Base-by-base conservation (phyloP, 2,797 vertebrate genomes). In the Sciaenops ocellatus region DNA sequence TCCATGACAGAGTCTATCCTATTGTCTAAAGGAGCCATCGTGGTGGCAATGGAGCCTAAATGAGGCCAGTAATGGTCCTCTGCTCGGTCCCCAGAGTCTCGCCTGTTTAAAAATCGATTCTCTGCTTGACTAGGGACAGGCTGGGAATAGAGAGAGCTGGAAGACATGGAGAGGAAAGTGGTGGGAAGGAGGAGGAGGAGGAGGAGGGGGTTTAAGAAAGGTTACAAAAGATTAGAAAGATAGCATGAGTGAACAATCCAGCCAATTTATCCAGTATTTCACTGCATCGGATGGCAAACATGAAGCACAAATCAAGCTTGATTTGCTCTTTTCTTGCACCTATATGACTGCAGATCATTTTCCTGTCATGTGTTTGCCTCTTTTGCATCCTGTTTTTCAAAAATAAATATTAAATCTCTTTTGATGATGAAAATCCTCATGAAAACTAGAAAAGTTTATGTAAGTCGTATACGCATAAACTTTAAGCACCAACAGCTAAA, bases 81-180 rank as follows among this genome's bases (percentile, higher is more conserved):
- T 83, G 90, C 91, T 87, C 55, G 16, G 90, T 91, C 93, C 87
- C 92, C 71, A 77, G 92, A 89, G 93, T 80, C 88, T 80, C 75
- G 85, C 79, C 91, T 90, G 92, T 92, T 95, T 93, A 93, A 93
- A 93, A 94, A 95, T 94, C 90, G 86, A 94, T 93, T 94, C 90
- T 87, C 86, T 88, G 93, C 87, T 90, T 92, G 91, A 93, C 92
- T 94, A 85, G 87, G 89, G 92, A 90, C 87, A 85, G 84, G 60
- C 87, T 83, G 85, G 89, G 82, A 89, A 87, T 83, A 82, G 86
- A 91, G 79, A 73, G 76, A 79, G 86, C 71, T 72, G 73, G 68
- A 88, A 82, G 79, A 84, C 89, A 85, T 82, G 70, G 72, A 90
- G 80, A 85, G 83, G 48, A 88, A 88, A 85, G 79, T 38, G 34